A percentile compares a stretch with the other conserved stretches of the same genome.
phyloP scores from a whole-genome alignment of 1,140 invertebrate genomes.

The Apocrypta bakeri region DNA sequence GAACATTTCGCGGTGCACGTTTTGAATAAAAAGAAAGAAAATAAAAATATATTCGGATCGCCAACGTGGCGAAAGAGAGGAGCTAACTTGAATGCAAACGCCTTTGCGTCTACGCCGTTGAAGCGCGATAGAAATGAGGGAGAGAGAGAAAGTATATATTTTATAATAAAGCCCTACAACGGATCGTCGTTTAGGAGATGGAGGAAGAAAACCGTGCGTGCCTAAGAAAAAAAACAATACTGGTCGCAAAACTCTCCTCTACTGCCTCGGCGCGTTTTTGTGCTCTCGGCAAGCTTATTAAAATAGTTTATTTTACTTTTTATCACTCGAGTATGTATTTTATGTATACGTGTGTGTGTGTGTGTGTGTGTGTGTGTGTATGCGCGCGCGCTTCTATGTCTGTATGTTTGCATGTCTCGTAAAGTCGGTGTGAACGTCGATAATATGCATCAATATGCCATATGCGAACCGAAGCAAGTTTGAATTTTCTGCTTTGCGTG shows the following conservation, averaged over 20 bases:
- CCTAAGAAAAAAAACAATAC: constrained; percentile 50
- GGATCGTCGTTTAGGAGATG: not conserved
- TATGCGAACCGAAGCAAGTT: constrained; percentile 3
- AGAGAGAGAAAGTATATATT: not conserved
- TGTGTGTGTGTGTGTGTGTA: constrained; percentile 16
- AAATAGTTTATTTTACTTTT: constrained; percentile 51
- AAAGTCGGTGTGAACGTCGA: not conserved
- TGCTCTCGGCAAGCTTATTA: constrained; percentile 55
- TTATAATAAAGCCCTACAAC: not conserved
- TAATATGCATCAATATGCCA: constrained; percentile 5
- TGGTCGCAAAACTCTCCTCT: constrained; percentile 47
- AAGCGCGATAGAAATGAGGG: not conserved
- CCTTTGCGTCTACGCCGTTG: constrained; percentile 16
- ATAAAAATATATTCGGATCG: constrained; percentile 7
- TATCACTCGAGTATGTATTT: constrained; percentile 39
- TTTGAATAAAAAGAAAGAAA: not conserved
- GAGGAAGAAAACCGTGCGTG: constrained; percentile 49
- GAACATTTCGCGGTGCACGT: not conserved
- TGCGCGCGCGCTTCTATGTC: not conserved
- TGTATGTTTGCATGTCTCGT: constrained; percentile 2
- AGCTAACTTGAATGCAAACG: constrained; percentile 13
- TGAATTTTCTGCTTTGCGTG: constrained; percentile 5
- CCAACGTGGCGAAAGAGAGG: too few species aligned
- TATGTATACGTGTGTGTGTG: not conserved
- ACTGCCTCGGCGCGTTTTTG: constrained; percentile 47